Conservation (phyloP, 2,113 vertebrate species). For the Condylura cristata region DNA sequence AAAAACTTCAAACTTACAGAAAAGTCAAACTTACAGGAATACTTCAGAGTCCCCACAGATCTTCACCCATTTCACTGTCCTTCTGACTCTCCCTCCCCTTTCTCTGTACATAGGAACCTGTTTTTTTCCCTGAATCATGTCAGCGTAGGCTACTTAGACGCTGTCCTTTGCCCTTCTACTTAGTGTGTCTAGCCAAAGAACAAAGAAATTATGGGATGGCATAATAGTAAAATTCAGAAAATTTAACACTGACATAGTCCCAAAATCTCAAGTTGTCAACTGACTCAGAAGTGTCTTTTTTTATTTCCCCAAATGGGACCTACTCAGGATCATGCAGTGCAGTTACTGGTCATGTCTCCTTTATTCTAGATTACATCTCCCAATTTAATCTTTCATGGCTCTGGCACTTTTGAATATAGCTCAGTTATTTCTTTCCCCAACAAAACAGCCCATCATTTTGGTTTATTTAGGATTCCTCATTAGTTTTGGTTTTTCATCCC, state of each 20-base stretch:
- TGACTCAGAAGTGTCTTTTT: neutral
- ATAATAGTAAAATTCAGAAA: neutral
- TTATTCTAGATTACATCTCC: neutral
- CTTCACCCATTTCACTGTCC: neutral
- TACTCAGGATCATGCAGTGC: neutral
- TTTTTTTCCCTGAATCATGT: neutral
- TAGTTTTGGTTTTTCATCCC: neutral
- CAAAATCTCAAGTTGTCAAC: neutral
- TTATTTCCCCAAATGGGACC: neutral
- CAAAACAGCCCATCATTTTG: neutral
- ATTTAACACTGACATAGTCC: neutral
- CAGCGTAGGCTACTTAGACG: neutral
- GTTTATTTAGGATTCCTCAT: slow-evolving; percentile 25
- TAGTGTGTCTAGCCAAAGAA: neutral
- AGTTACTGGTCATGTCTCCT: neutral
- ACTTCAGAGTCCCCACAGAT: neutral
- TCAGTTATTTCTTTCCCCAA: neutral
- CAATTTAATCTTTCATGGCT: neutral
- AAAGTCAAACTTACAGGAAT: neutral
- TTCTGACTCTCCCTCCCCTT: neutral
- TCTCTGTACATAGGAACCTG: neutral
- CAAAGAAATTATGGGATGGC: neutral
- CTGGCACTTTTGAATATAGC: neutral
- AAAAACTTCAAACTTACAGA: neutral
- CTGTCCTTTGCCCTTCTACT: neutral